Conservation (phyloP, 1,140 invertebrate genomes). For the Dreissena polymorpha region DNA sequence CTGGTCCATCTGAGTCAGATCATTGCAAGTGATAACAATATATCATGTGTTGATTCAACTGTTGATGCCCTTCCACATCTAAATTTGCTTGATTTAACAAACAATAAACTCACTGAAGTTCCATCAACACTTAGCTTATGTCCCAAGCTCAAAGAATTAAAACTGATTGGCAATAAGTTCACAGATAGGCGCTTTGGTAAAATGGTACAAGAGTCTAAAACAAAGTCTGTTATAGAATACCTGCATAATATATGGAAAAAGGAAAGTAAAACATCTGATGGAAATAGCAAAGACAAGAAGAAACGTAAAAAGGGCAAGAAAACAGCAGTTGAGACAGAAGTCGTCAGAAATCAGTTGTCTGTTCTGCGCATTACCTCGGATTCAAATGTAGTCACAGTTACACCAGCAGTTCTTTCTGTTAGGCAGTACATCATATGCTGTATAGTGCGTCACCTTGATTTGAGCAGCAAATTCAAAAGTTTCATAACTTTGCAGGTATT, state of each 20-base stretch:
- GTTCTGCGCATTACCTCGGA: constrained; percentile 81
- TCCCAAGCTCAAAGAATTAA: constrained; percentile 84
- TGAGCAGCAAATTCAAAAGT: constrained; percentile 85
- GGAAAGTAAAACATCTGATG: constrained; percentile 79
- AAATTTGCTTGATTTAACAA: constrained; percentile 86
- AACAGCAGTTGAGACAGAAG: constrained; percentile 62
- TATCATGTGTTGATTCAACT: constrained; percentile 83
- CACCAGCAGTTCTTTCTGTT: constrained; percentile 82
- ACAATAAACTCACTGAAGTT: constrained; percentile 84
- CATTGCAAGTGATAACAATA: constrained; percentile 85
- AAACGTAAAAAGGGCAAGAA: constrained; percentile 66
- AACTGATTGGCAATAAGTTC: constrained; percentile 87
- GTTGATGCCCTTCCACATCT: constrained; percentile 83
- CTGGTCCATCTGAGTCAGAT: constrained; percentile 86
- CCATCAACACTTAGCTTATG: constrained; percentile 85
- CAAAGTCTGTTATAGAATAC: constrained; percentile 76
- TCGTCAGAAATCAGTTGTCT: constrained; percentile 73
- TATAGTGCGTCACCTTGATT: constrained; percentile 85
- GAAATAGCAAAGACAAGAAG: constrained; percentile 65
- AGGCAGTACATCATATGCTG: constrained; percentile 88
- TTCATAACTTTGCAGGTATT: constrained; percentile 88
- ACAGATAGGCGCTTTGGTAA: constrained; percentile 87
- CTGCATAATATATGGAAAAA: constrained; percentile 70
- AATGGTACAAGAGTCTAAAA: constrained; percentile 80
- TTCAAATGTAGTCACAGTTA: constrained; percentile 82